Conservation (phyloP, 1,140 invertebrate species). For the Arion vulgaris region DNA sequence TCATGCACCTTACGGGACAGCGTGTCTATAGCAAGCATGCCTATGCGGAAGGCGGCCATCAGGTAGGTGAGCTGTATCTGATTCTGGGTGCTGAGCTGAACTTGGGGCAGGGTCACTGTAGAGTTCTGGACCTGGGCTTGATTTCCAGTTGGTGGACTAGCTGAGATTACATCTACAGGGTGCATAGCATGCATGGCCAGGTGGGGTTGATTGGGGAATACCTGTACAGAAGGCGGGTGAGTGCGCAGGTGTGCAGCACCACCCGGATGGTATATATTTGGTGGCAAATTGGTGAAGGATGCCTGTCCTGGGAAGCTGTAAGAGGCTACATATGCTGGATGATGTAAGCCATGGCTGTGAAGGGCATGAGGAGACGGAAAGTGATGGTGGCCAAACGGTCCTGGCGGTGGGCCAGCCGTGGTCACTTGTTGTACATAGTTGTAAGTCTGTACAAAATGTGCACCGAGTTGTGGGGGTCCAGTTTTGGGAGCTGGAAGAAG, state of each 20-base stretch:
- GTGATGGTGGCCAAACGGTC: slow-evolving; percentile 54
- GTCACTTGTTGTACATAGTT: slow-evolving; percentile 66
- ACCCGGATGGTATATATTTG: slow-evolving; percentile 61
- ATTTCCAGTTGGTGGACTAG: slow-evolving; percentile 34
- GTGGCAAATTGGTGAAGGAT: slow-evolving; percentile 50
- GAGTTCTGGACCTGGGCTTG: slow-evolving; percentile 33
- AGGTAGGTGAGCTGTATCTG: slow-evolving; percentile 79
- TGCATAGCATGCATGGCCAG: slow-evolving; percentile 47
- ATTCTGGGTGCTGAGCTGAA: slow-evolving; percentile 51
- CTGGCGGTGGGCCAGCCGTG: slow-evolving; percentile 48
- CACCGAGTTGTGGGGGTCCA: slow-evolving; percentile 42
- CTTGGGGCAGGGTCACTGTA: slow-evolving; percentile 30
- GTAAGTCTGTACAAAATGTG: slow-evolving; percentile 56
- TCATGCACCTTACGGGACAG: slow-evolving; percentile 93
- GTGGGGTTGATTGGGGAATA: slow-evolving; percentile 51
- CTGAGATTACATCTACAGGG: slow-evolving; percentile 44
- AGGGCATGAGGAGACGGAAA: slow-evolving; percentile 53
- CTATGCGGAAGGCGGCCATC: slow-evolving; percentile 92
- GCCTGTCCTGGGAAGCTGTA: slow-evolving; percentile 65
- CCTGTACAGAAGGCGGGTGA: slow-evolving; percentile 52
- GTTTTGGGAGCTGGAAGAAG: slow-evolving; percentile 51
- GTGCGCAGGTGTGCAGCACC: slow-evolving; percentile 49
- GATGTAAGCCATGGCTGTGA: slow-evolving; percentile 64
- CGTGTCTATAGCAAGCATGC: slow-evolving; percentile 96
- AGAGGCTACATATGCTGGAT: slow-evolving; percentile 62